Percentiles rank a stretch among this genome's conserved stretches.
phyloP scores from a whole-genome alignment of 1,140 invertebrate species.

The Pomacea maculata region DNA sequence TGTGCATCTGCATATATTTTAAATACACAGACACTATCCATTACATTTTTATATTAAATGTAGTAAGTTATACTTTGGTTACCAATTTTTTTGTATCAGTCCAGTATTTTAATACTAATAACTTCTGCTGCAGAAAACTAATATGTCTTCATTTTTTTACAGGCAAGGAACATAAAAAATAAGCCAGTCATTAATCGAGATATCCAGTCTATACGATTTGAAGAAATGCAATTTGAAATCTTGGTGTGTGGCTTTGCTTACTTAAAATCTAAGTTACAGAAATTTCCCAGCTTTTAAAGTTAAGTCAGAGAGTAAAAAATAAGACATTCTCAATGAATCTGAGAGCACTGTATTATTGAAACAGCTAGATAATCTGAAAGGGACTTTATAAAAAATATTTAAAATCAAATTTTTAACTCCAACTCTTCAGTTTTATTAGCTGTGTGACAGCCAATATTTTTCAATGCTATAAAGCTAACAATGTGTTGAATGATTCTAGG shows the following conservation, averaged over 20 bases:
- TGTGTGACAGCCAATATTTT: no score
- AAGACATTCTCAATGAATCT: no score
- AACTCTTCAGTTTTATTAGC: no score
- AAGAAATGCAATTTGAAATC: constrained; percentile 66
- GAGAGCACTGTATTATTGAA: no score
- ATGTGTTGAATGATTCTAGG: no score
- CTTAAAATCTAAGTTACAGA: not conserved
- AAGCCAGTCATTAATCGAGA: constrained; percentile 91
- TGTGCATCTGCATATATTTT: not conserved
- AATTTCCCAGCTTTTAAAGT: not conserved
- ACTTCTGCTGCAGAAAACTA: no score
- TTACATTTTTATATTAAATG: not conserved
- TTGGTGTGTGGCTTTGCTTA: constrained; percentile 44
- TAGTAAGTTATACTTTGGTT: not conserved
- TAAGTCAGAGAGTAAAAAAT: no score
- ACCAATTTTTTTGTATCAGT: not conserved
- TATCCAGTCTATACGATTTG: constrained; percentile 71
- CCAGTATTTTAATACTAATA: not conserved
- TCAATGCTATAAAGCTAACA: no score
- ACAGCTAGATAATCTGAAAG: no score
- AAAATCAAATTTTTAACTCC: no score
- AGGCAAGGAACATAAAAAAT: constrained; percentile 68
- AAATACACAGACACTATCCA: no score
- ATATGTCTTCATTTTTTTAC: constrained; percentile 70
- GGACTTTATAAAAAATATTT: no score